Evolutionary conservation across 2,797 vertebrate genomes (phyloP).

Genomic region (Aphelocoma californica): DNA sequence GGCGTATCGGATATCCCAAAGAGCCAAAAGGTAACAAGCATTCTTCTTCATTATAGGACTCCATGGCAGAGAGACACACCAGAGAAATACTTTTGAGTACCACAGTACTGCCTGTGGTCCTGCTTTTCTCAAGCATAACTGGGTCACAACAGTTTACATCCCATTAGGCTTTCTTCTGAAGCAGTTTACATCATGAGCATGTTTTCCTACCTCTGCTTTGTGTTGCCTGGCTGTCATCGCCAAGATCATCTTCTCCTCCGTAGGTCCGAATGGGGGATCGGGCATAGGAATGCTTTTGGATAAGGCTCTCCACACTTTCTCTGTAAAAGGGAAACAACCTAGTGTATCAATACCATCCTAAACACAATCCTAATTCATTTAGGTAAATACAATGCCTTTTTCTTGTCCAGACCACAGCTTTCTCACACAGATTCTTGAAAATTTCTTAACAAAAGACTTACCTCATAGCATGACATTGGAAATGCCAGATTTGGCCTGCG

Average conservation of each 20-base stretch:
- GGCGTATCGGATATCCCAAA: neutral
- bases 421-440: neutral
- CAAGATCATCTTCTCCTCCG: conserved; percentile 90
- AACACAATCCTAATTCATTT: neutral
- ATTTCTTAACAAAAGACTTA: neutral
- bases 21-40: neutral
- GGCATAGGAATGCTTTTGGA: conserved; percentile 99
- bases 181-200: neutral
- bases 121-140: neutral
- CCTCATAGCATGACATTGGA: neutral
- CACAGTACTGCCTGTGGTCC: neutral
- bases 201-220: conserved; percentile 84
- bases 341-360: neutral
- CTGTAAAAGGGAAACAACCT: conserved; percentile 75
- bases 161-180: no score
- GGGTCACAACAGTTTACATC: neutral
- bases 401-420: neutral
- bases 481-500: neutral
- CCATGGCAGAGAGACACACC: neutral
- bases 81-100: neutral
- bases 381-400: neutral
- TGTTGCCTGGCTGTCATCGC: conserved; percentile 85
- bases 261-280: conserved; percentile 96
- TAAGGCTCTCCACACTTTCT: conserved; percentile 98
- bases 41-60: neutral